Percentiles rank a stretch among this genome's conserved stretches.
These are phyloP conservation scores for Xerus inauris DNA, from an alignment of 2,113 vertebrate species.

Conservation along the genomic window DNA sequence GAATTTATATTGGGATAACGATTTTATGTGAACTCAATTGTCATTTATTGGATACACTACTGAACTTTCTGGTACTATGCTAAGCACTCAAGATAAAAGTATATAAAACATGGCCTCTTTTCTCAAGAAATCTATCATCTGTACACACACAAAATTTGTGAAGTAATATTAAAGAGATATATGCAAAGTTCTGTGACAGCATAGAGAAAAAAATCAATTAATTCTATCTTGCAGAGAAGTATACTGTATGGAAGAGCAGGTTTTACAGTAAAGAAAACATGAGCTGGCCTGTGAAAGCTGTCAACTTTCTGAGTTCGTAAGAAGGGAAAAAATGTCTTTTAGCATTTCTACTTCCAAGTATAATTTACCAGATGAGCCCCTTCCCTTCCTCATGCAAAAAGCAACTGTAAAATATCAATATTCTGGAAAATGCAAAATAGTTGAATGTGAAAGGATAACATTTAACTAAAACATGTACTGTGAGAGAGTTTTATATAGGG, in stretches of 20 bases:
- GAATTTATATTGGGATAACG: not conserved
- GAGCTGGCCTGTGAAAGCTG: not conserved
- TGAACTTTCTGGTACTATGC: not conserved
- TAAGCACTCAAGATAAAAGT: not conserved
- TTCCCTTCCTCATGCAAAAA: not conserved
- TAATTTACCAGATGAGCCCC: not conserved
- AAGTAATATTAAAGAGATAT: not conserved
- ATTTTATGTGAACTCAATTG: not conserved
- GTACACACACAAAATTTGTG: not conserved
- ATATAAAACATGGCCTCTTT: not conserved
- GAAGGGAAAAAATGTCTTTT: not conserved
- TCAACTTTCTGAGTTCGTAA: not conserved
- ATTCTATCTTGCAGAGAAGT: not conserved
- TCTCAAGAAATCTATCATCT: not conserved
- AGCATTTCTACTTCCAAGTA: not conserved
- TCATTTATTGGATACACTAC: not conserved
- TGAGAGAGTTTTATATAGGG: not conserved
- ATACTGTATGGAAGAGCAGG: not conserved
- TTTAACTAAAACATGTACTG: not conserved
- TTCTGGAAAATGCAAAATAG: not conserved
- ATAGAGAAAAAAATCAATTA: not conserved
- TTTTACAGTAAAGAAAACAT: constrained; percentile 20
- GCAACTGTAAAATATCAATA: not conserved
- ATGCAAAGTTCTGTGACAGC: not conserved
- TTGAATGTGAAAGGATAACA: not conserved